A percentile compares a stretch with the other conserved stretches of the same genome.
Conservation (phyloP, 2,888 invertebrate genomes). For the Orchesellides sinensis region DNA sequence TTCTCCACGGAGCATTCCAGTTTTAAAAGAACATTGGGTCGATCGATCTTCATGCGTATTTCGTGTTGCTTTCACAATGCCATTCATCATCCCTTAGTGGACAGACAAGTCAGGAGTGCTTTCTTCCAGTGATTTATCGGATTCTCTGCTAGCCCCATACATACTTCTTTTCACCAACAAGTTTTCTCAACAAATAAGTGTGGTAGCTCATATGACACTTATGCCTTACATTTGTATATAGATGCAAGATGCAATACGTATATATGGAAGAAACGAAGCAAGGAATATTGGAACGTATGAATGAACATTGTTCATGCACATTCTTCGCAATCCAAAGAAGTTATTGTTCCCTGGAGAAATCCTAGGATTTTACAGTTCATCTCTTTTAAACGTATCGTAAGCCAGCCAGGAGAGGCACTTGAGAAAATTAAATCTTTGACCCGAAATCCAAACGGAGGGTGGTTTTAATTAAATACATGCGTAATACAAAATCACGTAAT, state of each 20-base stretch:
- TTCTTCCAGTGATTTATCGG: constrained; percentile 35
- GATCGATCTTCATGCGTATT: constrained; percentile 13
- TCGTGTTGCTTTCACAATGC: not conserved
- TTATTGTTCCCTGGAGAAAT: too few relatives aligned
- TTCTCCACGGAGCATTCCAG: not conserved
- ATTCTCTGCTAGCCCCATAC: constrained; percentile 1
- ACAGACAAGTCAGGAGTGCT: not conserved
- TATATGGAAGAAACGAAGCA: not conserved
- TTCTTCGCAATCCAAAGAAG: too few relatives aligned
- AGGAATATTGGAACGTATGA: not conserved
- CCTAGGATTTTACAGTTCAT: too few relatives aligned
- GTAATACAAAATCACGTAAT: too few relatives aligned
- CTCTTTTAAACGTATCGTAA: too few relatives aligned
- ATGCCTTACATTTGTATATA: too few relatives aligned
- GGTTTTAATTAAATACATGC: too few relatives aligned
- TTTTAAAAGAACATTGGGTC: not conserved
- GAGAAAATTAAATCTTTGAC: too few relatives aligned
- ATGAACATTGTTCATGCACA: not conserved
- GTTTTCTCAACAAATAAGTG: not conserved
- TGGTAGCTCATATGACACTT: too few relatives aligned
- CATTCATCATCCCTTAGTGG: constrained; percentile 39
- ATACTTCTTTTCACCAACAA: not conserved
- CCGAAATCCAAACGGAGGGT: too few relatives aligned
- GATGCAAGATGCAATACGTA: not conserved
- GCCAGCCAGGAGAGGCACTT: too few relatives aligned